Evolutionary conservation across 2,113 vertebrate genomes (phyloP), one percentile per base, ranked within the genome.

Genomic region (Prochilodus magdalenae): DNA sequence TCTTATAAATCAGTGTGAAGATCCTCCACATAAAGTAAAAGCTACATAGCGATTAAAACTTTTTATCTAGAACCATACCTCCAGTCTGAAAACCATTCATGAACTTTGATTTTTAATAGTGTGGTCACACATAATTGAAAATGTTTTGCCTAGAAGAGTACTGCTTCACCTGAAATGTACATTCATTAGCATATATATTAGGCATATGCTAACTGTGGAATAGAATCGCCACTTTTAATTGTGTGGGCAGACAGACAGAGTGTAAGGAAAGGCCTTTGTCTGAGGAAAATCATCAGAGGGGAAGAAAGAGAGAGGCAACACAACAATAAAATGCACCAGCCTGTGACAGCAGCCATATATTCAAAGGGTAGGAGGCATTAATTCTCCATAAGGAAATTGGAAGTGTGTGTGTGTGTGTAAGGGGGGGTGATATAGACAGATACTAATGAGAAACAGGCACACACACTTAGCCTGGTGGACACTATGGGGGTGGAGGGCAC

Each of bases 261-360:
- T 70, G 36, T 24, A 70, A n/a, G 36, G 11, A 5, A 14, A 55
- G 15, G 29, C 51, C 11, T 10, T 63, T 57, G n/a, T n/a, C 47
- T 47, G 11, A 57, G 24, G 30, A 30, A n/a, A 72, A 27, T 66
- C 49, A 29, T 49, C 70, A 5, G 4, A 55, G 29, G 74, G 22
- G 51, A 15, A 40, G 63, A 79, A 44, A 60, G 44, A 63, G 60
- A 73, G 33, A 71, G 74, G 71, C 40, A 79, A 73, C 59, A 60
- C 36, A 77, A 74, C 73, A 79, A 80, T 83, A 79, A 85, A 85
- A 85, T 44, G 29, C 75, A 75, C 72, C 75, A 79, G 79, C 53
- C 59, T 86, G 84, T 82, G 70, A 86, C 86, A 82, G 79, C 80
- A 79, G 74, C 49, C 71, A 84, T 75, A 85, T 82, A 82, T 82